Evolutionary conservation across 2,888 invertebrate genomes (phyloP).

Genomic region (Clistopyga incitator): DNA sequence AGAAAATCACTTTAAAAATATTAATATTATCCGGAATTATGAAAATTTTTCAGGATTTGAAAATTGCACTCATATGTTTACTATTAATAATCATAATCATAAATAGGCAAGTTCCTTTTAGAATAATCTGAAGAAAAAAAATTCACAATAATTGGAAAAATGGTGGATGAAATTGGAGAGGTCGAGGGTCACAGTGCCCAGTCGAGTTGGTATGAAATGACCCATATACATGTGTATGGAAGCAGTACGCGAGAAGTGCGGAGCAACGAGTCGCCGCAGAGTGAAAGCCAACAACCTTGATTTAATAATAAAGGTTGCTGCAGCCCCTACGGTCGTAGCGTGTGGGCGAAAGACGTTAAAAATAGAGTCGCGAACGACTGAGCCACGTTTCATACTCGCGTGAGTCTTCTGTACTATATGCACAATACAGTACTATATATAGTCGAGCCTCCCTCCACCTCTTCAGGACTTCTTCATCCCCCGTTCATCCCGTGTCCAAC

Average conservation of each 20-base stretch:
- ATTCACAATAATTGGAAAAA: too few species aligned
- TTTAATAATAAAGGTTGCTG: conserved; percentile 81
- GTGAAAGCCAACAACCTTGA: conserved; percentile 82
- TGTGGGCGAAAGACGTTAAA: conserved; percentile 65
- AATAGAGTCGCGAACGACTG: conserved; percentile 63
- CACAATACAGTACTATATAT: neutral
- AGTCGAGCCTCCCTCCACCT: neutral
- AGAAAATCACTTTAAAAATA: too few species aligned
- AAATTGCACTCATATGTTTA: too few species aligned
- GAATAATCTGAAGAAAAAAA: too few species aligned
- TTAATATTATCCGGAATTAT: too few species aligned
- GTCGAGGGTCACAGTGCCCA: too few species aligned
- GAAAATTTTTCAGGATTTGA: too few species aligned
- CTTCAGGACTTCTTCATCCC: conserved; percentile 15
- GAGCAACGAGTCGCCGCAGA: conserved; percentile 60
- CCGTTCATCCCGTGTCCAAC: neutral
- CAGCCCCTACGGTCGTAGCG: conserved; percentile 69
- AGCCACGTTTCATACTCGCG: conserved; percentile 63
- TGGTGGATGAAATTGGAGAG: too few species aligned
- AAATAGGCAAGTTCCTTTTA: too few species aligned
- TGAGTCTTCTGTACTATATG: conserved; percentile 39
- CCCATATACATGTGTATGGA: too few species aligned
- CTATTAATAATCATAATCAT: too few species aligned
- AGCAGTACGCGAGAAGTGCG: conserved; percentile 25
- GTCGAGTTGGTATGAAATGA: too few species aligned